Conservation (phyloP, 2,888 invertebrate species). For the Plagodis dolabraria region DNA sequence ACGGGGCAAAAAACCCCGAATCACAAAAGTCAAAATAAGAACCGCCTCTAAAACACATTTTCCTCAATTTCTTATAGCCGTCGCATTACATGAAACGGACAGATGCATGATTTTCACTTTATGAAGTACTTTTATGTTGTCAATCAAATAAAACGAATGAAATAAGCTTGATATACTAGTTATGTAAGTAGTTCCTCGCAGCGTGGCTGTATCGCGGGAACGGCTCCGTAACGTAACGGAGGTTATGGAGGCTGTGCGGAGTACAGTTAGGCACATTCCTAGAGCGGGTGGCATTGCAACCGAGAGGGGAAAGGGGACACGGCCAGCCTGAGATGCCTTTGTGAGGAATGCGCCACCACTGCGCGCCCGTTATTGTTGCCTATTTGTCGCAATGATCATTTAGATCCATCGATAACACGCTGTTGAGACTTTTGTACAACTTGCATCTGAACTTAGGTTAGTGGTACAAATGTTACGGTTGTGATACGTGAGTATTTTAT, state of each 20-base stretch:
- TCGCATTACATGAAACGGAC: too few relatives aligned
- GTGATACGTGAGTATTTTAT: too few relatives aligned
- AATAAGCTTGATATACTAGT: conserved; percentile 1
- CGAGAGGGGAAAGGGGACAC: conserved; percentile 35
- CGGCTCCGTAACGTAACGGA: conserved; percentile 41
- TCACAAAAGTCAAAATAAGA: too few relatives aligned
- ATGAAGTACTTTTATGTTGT: conserved; percentile 3
- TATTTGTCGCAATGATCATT: conserved; percentile 19
- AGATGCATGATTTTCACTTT: too few relatives aligned
- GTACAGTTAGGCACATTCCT: conserved; percentile 79
- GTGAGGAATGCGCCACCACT: conserved; percentile 53
- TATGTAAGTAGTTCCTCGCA: conserved; percentile 14
- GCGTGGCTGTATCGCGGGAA: conserved; percentile 25
- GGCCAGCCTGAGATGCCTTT: conserved; percentile 30
- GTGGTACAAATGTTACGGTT: too few relatives aligned
- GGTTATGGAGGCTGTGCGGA: conserved; percentile 71
- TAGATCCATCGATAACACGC: conserved; percentile 1
- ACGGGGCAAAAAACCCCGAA: too few relatives aligned
- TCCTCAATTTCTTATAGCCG: too few relatives aligned
- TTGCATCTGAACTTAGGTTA: background rate
- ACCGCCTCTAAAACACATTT: too few relatives aligned
- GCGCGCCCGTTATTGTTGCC: conserved; percentile 44
- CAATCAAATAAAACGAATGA: conserved; percentile 10
- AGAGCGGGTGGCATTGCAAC: conserved; percentile 51
- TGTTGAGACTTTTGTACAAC: background rate